Conservation (phyloP, 2,888 invertebrate genomes). For the Caenorhabditis parvicauda region DNA sequence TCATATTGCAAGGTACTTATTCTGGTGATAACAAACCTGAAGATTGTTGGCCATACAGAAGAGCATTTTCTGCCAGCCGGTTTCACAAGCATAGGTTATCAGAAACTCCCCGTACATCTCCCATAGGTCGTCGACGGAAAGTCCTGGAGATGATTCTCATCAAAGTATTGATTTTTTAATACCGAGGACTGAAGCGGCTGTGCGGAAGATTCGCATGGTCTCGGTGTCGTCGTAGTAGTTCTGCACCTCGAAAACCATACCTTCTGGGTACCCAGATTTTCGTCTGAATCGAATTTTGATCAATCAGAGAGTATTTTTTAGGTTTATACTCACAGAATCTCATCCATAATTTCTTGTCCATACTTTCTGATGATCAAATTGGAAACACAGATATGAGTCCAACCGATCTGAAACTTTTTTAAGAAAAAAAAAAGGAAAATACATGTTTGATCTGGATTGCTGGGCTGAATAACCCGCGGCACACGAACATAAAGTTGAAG, state of each 20-base stretch:
- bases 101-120: slow-evolving; percentile 54
- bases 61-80: slow-evolving; percentile 55
- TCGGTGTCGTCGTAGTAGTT: slow-evolving; percentile 53
- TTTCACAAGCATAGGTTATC: slow-evolving; percentile 49
- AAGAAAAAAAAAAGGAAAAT: too few relatives aligned
- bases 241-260: slow-evolving; percentile 43
- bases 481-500: too few relatives aligned
- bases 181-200: slow-evolving; percentile 45
- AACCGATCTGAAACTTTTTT: slow-evolving; percentile 51
- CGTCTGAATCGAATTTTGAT: slow-evolving; percentile 21
- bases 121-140: slow-evolving; percentile 51
- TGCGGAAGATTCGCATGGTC: slow-evolving; percentile 51
- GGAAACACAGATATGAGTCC: slow-evolving; percentile 49
- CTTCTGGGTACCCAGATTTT: slow-evolving; percentile 45
- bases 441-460: too few relatives aligned
- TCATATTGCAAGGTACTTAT: background rate
- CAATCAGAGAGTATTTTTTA: slow-evolving; percentile 1
- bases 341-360: slow-evolving; percentile 41
- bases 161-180: background rate
- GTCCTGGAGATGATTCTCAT: slow-evolving; percentile 15
- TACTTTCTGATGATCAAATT: slow-evolving; percentile 40
- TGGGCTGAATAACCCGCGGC: too few relatives aligned
- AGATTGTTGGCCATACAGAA: slow-evolving; percentile 52
- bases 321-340: slow-evolving; percentile 41
- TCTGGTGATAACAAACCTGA: slow-evolving; percentile 20